Evolutionary conservation across 1,140 invertebrate genomes (phyloP).

Genomic region (Lordiphosa collinella): DNA sequence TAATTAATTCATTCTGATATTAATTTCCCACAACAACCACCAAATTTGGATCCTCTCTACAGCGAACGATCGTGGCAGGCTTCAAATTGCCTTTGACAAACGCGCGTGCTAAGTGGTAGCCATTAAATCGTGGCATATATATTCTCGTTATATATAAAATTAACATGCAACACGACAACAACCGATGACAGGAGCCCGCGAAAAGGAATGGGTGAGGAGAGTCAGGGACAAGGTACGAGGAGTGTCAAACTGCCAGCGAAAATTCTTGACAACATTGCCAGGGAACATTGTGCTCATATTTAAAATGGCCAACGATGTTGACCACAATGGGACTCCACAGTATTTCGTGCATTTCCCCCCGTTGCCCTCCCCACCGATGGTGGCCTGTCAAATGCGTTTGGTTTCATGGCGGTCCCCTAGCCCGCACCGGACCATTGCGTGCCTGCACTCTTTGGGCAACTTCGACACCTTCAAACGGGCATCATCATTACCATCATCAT

Average conservation of each 20-base stretch:
- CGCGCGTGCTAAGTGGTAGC: constrained; percentile 56
- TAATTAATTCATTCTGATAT: no score
- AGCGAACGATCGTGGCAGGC: no score
- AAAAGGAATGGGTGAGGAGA: not conserved
- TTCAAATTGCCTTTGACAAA: constrained; percentile 30
- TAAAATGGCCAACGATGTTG: constrained; percentile 53
- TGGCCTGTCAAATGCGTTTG: constrained; percentile 34
- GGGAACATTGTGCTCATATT: constrained; percentile 52
- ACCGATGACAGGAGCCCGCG: constrained; percentile 24
- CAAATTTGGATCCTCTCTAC: no score
- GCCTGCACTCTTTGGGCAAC: constrained; percentile 27
- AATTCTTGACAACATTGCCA: constrained; percentile 46
- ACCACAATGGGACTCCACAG: constrained; percentile 34
- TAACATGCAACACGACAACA: constrained; percentile 63
- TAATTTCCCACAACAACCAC: no score
- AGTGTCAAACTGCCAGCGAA: constrained; percentile 55
- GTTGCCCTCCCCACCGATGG: not conserved
- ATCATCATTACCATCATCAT: constrained; percentile 65
- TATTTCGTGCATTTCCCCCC: constrained; percentile 13
- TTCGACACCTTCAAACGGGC: constrained; percentile 56
- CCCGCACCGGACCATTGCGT: constrained; percentile 26
- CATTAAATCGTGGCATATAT: constrained; percentile 69
- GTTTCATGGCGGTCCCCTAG: constrained; percentile 52
- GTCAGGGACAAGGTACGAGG: constrained; percentile 15
- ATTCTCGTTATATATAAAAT: constrained; percentile 42